Base-by-base conservation (phyloP, 2,113 vertebrate species). In the Chitala chitala region DNA sequence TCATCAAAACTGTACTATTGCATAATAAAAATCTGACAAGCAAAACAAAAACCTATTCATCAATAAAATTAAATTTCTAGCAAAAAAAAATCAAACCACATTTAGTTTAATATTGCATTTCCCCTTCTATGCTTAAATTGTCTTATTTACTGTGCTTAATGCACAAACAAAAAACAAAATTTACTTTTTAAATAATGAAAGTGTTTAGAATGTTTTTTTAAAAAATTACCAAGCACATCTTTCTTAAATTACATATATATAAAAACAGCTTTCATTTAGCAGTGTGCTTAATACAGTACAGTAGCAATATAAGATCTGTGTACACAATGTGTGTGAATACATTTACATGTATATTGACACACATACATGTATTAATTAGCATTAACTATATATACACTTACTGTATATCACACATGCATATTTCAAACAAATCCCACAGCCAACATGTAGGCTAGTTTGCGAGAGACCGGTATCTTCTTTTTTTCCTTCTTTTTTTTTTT, bases 181-280 rank as follows among this genome's bases (percentile, higher is more conserved):
- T 59, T 73, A 68, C 81, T 66, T 68, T 54, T 73, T 51, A 72
- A 85, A 87, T 69, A n/a, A 86, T 78, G 61, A 75, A 83, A 83
- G 87, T 86, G 77, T 78, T 86, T 84, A 88, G 86, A 81, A 90
- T 85, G n/a, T n/a, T n/a, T n/a, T 83, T 92, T 74, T 73, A 90
- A 89, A 86, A 88, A 84, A 84, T 85, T 89, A 86, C 84, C 84
- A 83, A 86, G 87, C 85, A 90, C 86, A 84, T 89, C 83, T 63
- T 76, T 78, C 82, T 75, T 68, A 87, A 82, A 79, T 89, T 86
- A 87, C 69, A 83, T 82, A 82, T 79, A 85, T 73, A 69, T 59
- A 82, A 87, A 75, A 82, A 75, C 46, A 81, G 76, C 69, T 82
- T 71, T 50, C 66, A 58, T 42, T 75, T 75, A 83, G 78, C 77